phyloP scores from a whole-genome alignment of 2,888 invertebrate genomes.

The Leptarthrus brevirostris region DNA sequence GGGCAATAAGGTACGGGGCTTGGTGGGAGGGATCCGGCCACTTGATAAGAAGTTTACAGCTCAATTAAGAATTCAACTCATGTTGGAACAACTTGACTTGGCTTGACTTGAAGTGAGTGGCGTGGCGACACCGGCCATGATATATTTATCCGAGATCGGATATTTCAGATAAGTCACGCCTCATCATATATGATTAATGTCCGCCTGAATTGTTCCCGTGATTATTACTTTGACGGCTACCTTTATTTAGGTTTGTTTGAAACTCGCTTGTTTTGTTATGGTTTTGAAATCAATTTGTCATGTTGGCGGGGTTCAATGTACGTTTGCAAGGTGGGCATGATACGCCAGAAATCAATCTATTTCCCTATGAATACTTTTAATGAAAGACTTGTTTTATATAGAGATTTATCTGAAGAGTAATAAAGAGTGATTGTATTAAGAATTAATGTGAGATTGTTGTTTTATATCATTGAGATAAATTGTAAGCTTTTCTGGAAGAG shows the following conservation, averaged over 20 bases:
- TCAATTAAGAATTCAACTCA: constrained; percentile 58
- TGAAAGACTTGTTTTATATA: background rate
- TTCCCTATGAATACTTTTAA: background rate
- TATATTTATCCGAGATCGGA: constrained; percentile 51
- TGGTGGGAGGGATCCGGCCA: constrained; percentile 28
- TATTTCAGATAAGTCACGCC: constrained; percentile 53
- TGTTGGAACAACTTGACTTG: constrained; percentile 55
- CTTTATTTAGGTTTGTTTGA: constrained; percentile 23
- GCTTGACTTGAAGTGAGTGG: constrained; percentile 49
- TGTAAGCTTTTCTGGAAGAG: too few relatives aligned
- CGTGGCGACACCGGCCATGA: constrained; percentile 49
- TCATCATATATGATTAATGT: constrained; percentile 52
- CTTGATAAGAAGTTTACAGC: constrained; percentile 56
- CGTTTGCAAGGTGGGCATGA: constrained; percentile 45
- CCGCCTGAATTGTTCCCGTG: constrained; percentile 37
- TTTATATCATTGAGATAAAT: too few relatives aligned
- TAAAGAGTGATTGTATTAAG: too few relatives aligned
- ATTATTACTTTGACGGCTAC: constrained; percentile 49
- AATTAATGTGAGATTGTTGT: too few relatives aligned
- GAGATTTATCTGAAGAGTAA: too few relatives aligned
- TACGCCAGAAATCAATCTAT: background rate
- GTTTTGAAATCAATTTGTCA: constrained; percentile 43
- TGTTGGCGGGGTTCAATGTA: constrained; percentile 34
- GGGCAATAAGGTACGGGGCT: constrained; percentile 27
- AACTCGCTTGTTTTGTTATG: constrained; percentile 29